These are phyloP conservation scores for Zoanthus solanderi DNA, from an alignment of 92 coral and sea anemone species.

Conservation along the genomic window DNA sequence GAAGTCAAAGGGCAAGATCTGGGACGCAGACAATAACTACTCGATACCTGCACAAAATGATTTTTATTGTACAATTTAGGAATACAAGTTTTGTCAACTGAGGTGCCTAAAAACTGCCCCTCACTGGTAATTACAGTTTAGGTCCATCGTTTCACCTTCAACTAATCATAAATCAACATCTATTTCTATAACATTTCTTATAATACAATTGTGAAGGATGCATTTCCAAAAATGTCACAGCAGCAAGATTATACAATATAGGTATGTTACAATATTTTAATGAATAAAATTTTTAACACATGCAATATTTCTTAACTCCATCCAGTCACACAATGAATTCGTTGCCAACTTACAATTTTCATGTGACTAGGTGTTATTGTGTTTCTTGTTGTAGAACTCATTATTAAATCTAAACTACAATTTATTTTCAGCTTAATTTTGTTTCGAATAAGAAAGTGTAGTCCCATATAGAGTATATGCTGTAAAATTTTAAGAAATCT, in stretches of 20 bases:
- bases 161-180: not conserved
- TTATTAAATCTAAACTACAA: too few relatives aligned
- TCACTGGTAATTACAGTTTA: slow-evolving; percentile 3
- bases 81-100: not conserved
- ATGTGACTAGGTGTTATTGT: too few relatives aligned
- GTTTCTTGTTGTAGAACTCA: too few relatives aligned
- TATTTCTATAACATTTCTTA: not conserved
- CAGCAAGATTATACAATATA: not conserved
- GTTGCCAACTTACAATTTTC: too few relatives aligned
- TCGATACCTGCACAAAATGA: slow-evolving; percentile 5
- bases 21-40: not conserved
- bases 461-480: too few relatives aligned
- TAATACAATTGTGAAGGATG: not conserved
- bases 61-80: slow-evolving; percentile 25
- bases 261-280: not conserved
- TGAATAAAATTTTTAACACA: not conserved
- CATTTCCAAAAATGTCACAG: not conserved
- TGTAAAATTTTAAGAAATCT: too few relatives aligned
- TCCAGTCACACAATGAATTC: not conserved
- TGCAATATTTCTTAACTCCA: not conserved
- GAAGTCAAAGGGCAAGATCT: not conserved
- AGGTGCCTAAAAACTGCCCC: not conserved
- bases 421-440: too few relatives aligned
- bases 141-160: not conserved
- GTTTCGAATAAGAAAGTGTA: too few relatives aligned